Conservation (phyloP, 2,888 invertebrate species). For the Drosophila longiperda region DNA sequence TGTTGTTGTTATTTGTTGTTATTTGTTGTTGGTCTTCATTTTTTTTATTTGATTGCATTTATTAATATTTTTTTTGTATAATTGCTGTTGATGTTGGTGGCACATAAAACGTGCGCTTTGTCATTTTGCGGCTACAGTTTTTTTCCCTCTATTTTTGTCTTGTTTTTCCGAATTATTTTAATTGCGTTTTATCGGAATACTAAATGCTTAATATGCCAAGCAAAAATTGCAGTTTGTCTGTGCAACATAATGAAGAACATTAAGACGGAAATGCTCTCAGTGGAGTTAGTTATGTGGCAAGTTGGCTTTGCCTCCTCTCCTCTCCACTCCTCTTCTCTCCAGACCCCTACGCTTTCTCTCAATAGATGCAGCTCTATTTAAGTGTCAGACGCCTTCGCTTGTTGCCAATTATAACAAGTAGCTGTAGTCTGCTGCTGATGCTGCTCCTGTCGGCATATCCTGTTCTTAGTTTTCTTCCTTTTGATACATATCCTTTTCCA, state of each 20-base stretch:
- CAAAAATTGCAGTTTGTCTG: not conserved
- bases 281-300: slow-evolving; percentile 2
- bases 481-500: slow-evolving; percentile 66
- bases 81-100: slow-evolving; percentile 25
- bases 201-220: not conserved
- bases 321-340: not conserved
- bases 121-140: slow-evolving; percentile 39
- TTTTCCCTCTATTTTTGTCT: not conserved
- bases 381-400: slow-evolving; percentile 18
- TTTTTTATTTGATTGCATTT: slow-evolving; percentile 62
- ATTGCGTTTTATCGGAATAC: slow-evolving; percentile 69
- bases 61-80: slow-evolving; percentile 51
- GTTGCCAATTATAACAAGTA: slow-evolving; percentile 76
- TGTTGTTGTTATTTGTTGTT: slow-evolving; percentile 8
- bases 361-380: not conserved
- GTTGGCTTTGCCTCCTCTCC: not conserved
- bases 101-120: slow-evolving; percentile 72
- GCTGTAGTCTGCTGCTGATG: slow-evolving; percentile 34
- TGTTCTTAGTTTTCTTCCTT: slow-evolving; percentile 73
- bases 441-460: slow-evolving; percentile 48
- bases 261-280: slow-evolving; percentile 2
- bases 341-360: not conserved
- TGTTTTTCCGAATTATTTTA: slow-evolving; percentile 65
- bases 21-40: slow-evolving; percentile 44
- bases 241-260: slow-evolving; percentile 1